These are phyloP conservation scores for Rhizoglyphus robini DNA, from an alignment of 1,140 invertebrate species.

Conservation along the genomic window DNA sequence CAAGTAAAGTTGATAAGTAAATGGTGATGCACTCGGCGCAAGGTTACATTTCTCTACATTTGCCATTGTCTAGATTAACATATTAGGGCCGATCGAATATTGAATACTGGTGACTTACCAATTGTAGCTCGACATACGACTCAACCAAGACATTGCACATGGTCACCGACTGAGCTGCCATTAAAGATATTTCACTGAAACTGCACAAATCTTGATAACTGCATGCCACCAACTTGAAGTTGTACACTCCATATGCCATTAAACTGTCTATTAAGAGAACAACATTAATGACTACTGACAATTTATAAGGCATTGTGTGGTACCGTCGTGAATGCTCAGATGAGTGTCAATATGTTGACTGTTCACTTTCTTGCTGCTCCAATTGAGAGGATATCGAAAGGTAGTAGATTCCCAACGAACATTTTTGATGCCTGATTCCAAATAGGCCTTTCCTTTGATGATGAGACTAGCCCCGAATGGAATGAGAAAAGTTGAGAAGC, in stretches of 20 bases:
- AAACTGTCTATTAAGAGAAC: constrained; percentile 10
- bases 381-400: constrained; percentile 18
- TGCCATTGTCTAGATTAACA: constrained; percentile 17
- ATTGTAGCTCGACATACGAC: constrained; percentile 25
- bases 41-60: constrained; percentile 23
- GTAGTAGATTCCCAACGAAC: constrained; percentile 19
- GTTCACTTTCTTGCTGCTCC: constrained; percentile 1
- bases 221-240: constrained; percentile 25
- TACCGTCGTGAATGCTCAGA: constrained; percentile 19
- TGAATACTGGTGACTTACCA: constrained; percentile 21
- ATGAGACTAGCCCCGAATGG: constrained; percentile 16
- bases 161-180: constrained; percentile 23
- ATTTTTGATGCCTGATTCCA: background rate
- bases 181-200: constrained; percentile 22
- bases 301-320: too few species aligned
- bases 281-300: background rate
- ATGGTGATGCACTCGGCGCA: constrained; percentile 22
- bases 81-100: background rate
- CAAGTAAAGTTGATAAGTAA: constrained; percentile 25
- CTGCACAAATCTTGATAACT: constrained; percentile 22
- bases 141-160: constrained; percentile 22
- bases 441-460: constrained; percentile 8
- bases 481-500: constrained; percentile 15
- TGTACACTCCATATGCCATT: constrained; percentile 25
- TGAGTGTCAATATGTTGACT: constrained; percentile 15